Conservation (phyloP, 2,113 vertebrate genomes). For the Plectropomus leopardus region DNA sequence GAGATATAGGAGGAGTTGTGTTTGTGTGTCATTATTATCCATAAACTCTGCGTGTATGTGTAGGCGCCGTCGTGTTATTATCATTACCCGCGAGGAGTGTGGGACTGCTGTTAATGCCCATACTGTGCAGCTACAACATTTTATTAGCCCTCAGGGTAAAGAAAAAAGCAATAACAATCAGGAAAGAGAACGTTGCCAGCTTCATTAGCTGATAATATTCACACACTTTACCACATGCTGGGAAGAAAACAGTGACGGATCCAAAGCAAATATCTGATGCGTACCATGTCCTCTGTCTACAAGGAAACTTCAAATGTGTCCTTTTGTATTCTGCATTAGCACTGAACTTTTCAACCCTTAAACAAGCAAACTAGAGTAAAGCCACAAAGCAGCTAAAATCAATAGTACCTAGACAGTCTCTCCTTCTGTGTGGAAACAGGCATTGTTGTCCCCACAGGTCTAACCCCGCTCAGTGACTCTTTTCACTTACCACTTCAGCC, state of each 20-base stretch:
- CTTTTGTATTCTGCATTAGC: conserved; percentile 15
- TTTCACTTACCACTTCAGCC: conserved; percentile 61
- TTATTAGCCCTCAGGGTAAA: conserved; percentile 21
- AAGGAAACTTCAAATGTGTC: conserved; percentile 12
- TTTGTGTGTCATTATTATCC: conserved; percentile 47
- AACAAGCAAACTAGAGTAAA: conserved; percentile 20
- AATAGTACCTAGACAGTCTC: conserved; percentile 10
- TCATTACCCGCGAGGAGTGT: neutral
- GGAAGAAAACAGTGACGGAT: conserved; percentile 8
- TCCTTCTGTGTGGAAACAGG: conserved; percentile 24
- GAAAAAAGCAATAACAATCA: conserved; percentile 35
- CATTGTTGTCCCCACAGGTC: conserved; percentile 23
- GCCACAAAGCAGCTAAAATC: conserved; percentile 35
- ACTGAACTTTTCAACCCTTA: conserved; percentile 46
- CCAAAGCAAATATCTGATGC: conserved; percentile 39
- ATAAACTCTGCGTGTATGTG: conserved; percentile 2
- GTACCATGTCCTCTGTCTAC: neutral
- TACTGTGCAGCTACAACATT: conserved; percentile 34
- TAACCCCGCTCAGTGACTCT: neutral
- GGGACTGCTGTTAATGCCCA: conserved; percentile 10
- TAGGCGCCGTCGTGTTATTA: conserved; percentile 21
- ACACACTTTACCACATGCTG: conserved; percentile 17
- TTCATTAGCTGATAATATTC: conserved; percentile 45
- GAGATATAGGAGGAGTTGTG: conserved; percentile 27
- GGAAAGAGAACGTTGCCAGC: conserved; percentile 18